Conservation (phyloP, 2,113 vertebrate genomes). For the Falcunculus frontatus region DNA sequence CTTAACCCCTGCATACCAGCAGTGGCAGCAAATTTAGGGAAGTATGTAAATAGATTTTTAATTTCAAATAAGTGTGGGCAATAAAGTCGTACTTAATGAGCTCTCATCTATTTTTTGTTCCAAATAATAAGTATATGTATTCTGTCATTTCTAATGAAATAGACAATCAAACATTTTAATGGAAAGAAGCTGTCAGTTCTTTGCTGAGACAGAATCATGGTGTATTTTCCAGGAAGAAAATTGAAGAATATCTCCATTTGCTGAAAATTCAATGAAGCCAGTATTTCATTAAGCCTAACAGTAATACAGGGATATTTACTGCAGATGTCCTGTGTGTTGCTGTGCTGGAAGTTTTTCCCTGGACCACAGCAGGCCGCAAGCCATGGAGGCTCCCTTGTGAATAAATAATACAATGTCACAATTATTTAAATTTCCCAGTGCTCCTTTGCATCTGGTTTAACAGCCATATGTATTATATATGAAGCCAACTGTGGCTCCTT, state of each 20-base stretch:
- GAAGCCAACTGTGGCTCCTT: neutral
- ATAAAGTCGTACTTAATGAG: neutral
- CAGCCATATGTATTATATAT: neutral
- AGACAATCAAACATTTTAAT: neutral
- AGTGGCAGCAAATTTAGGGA: neutral
- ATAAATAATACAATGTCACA: neutral
- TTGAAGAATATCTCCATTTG: neutral
- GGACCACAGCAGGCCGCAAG: neutral
- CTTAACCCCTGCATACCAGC: neutral
- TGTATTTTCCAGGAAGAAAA: neutral
- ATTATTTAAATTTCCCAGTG: neutral
- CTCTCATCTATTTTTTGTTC: neutral
- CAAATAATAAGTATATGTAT: neutral
- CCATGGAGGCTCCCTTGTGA: neutral
- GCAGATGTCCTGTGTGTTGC: neutral
- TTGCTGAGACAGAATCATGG: neutral
- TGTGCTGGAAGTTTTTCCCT: neutral
- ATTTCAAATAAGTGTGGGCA: neutral
- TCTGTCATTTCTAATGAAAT: neutral
- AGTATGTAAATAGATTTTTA: neutral
- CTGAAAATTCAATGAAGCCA: neutral
- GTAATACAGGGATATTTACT: neutral
- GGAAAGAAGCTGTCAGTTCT: neutral
- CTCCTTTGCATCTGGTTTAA: neutral
- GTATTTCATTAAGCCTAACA: neutral